Evolutionary conservation across 2,888 invertebrate genomes (phyloP), one percentile per base, ranked within the genome.

Genomic region (Ctenicera cuprea): DNA sequence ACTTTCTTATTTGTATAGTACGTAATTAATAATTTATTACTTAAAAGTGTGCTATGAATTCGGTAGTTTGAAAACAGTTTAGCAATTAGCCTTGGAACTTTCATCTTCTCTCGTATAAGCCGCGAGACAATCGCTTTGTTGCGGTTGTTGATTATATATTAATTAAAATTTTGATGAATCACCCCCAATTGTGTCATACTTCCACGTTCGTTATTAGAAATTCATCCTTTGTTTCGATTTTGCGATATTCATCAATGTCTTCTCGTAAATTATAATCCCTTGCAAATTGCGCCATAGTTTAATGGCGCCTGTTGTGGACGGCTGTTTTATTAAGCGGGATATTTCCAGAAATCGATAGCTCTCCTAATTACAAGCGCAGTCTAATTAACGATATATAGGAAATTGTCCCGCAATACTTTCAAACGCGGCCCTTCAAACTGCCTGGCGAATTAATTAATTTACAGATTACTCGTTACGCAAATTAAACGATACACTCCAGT

Each of bases 331-430:
- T 82, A 84, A 83, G 83, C 82, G 82, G 82, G 83, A 84, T 83
- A 83, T 84, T 83, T 83, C 82, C 83, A 83, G 83, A 84, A 85
- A 85, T 85, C 84, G 84, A 85, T 85, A 82, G 80, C 83, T 82
- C 82, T 83, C 83, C 85, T 86, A 86, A 86, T 86, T 86, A 85
- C 85, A 84, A 86, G 84, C 84, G 83, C 83, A 84, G 85, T 85
- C 86, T 86, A 86, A 86, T 86, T 86, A 86, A 85, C 85, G 85
- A 86, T 86, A 83, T 86, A 86, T 86, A 85, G 86, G 86, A 86
- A 86, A 86, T 86, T 86, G 86, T 86, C 86, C 85, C 81, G 85
- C 86, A 85, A 86, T 86, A 86, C 86, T 86, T 86, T 86, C 85
- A 86, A 86, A 85, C 85, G 81, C 83, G 82, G 72, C 82, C 84